Evolutionary conservation across 2,888 invertebrate genomes (phyloP), one percentile per base, ranked within the genome.

Genomic region (Conchocele bisecta): DNA sequence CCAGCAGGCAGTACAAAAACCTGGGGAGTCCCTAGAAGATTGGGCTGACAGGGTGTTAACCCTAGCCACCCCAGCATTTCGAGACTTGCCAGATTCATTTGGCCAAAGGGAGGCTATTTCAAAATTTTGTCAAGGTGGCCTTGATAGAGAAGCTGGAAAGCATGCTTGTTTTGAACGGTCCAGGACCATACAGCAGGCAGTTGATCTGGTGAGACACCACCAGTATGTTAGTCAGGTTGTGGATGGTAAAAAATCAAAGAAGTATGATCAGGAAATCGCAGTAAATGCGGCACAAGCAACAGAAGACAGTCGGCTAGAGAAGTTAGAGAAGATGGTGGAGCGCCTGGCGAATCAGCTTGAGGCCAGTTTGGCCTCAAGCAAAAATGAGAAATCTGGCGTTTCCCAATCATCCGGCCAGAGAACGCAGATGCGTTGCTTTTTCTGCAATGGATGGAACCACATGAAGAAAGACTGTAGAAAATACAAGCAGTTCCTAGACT

Each of bases 41-140:
- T 72, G 67, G 67, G 57, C 67, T 0, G 63, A 72, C 20, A 24
- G 63, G 4, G 72, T 72, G 2, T 20, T 67, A 39, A 63, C 63
- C n/a, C 29, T 67, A 22, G 67, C 67, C 1, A 61, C 72, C 13
- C 54, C 54, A 20, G 72, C 72, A 11, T 72, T 63, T 37, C 41
- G 50, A n/a, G 66, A 72, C 37, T 42, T 66, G 6, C 66, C 72
- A 20, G 66, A 72, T 6, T 17, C 28, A 2, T 51, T 56, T 44
- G 15, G 60, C 13, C n/a, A 37, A 37, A 22, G 46, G 29, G 67
- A 72, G 28, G 72, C 57, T n/a, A 28, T 72, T 28, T 22, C 50
- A 3, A 66, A 51, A 37, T 61, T 72, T 39, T 66, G 71, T 35
- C 60, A 66, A 26, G 71, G 71, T 17, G 65, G 71, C 50, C 22